Percentiles rank a stretch among this genome's conserved stretches.
Evolutionary conservation across 2,113 vertebrate species (phyloP).

Genomic region (Myocastor coypus): DNA sequence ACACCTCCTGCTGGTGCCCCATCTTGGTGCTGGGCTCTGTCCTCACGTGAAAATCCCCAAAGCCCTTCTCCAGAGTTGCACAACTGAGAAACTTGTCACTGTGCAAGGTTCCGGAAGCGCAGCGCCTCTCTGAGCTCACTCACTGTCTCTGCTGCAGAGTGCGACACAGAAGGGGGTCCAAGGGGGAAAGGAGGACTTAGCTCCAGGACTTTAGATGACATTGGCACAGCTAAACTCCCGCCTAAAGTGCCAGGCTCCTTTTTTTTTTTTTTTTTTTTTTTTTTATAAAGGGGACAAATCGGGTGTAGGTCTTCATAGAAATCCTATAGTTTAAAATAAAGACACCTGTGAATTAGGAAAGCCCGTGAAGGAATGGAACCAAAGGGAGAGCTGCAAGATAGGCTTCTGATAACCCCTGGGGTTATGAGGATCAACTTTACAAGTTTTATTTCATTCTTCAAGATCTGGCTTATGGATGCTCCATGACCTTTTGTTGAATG

Average conservation of each 20-base stretch:
- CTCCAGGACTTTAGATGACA: background rate
- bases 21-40: background rate
- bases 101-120: background rate
- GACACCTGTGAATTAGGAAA: conserved; percentile 49
- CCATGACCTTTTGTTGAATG: conserved; percentile 63
- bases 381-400: background rate
- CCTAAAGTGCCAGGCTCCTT: background rate
- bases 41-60: background rate
- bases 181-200: background rate
- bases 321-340: conserved; percentile 76
- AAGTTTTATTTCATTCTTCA: conserved; percentile 53
- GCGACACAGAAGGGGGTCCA: background rate
- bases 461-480: conserved; percentile 3
- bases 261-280: no score
- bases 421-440: conserved; percentile 14
- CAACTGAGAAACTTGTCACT: background rate
- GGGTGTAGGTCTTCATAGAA: conserved; percentile 64
- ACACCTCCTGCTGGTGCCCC: background rate
- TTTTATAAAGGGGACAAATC: conserved; percentile 64
- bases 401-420: background rate
- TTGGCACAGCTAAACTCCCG: background rate
- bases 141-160: background rate
- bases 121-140: conserved; percentile 7
- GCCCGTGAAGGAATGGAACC: conserved; percentile 53
- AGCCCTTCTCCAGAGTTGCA: background rate